Conservation (phyloP, 2,113 vertebrate species). For the Galbula dea region DNA sequence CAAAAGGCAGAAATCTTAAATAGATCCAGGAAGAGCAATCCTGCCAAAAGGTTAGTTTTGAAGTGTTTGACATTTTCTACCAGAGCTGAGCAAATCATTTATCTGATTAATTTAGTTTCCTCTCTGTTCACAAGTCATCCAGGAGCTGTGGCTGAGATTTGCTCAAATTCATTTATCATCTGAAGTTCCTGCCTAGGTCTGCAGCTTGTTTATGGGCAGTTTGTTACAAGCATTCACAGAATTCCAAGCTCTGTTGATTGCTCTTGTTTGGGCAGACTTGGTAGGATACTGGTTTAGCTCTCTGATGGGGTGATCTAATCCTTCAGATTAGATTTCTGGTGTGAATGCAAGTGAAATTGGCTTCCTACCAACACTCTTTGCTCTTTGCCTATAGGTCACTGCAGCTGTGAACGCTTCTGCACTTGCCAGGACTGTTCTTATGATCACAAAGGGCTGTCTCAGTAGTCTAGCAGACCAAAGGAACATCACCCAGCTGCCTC, state of each 20-base stretch:
- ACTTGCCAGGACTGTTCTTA: neutral
- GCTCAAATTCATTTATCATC: conserved; percentile 51
- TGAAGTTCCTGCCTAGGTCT: conserved; percentile 12
- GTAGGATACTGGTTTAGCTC: conserved; percentile 16
- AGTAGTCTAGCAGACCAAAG: neutral
- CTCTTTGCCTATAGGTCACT: neutral
- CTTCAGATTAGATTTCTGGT: neutral
- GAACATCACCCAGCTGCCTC: neutral
- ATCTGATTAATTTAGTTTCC: conserved; percentile 63
- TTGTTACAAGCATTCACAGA: neutral
- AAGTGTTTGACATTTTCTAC: conserved; percentile 59
- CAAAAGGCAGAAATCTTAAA: conserved; percentile 49
- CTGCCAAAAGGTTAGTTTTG: conserved; percentile 57
- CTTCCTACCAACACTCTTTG: neutral
- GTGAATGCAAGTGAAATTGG: neutral
- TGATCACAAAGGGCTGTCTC: neutral
- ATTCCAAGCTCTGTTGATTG: neutral
- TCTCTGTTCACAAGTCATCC: neutral
- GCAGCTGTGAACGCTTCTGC: neutral
- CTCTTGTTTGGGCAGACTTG: neutral
- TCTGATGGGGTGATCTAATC: neutral
- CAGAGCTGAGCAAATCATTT: conserved; percentile 52
- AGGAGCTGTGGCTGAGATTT: conserved; percentile 47
- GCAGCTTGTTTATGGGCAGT: conserved; percentile 11
- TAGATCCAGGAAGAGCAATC: conserved; percentile 35